These are phyloP conservation scores for Epirrhoe tristata DNA, from an alignment of 2,888 invertebrate species.

Conservation along the genomic window DNA sequence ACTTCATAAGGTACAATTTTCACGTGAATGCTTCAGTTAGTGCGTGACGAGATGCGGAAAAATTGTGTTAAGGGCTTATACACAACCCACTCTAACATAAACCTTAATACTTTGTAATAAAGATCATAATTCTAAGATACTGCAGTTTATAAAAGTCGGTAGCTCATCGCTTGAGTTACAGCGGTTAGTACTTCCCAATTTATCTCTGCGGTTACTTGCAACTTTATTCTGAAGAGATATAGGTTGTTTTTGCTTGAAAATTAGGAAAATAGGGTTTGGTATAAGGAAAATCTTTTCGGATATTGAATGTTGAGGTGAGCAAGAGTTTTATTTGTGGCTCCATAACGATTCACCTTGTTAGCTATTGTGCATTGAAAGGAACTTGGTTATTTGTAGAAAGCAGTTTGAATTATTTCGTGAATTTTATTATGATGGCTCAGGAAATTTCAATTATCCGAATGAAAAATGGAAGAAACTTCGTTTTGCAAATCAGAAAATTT, in stretches of 20 bases:
- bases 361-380: slow-evolving; percentile 36
- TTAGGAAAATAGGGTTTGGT: slow-evolving; percentile 11
- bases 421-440: not conserved
- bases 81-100: slow-evolving; percentile 34
- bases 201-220: slow-evolving; percentile 24
- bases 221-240: slow-evolving; percentile 23
- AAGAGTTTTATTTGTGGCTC: slow-evolving; percentile 55
- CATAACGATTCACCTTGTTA: slow-evolving; percentile 62
- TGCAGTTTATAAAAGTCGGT: slow-evolving; percentile 20
- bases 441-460: not conserved
- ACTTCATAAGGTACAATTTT: slow-evolving; percentile 55
- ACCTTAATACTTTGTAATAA: slow-evolving; percentile 5
- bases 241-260: slow-evolving; percentile 33
- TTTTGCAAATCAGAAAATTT: no score
- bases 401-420: slow-evolving; percentile 1
- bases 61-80: slow-evolving; percentile 71
- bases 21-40: slow-evolving; percentile 66
- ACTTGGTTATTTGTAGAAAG: slow-evolving; percentile 35
- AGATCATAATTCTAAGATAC: slow-evolving; percentile 13
- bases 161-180: slow-evolving; percentile 35
- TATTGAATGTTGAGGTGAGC: slow-evolving; percentile 56
- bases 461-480: not conserved
- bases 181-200: slow-evolving; percentile 31
- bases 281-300: slow-evolving; percentile 50
- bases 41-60: slow-evolving; percentile 64